A percentile compares a stretch with the other conserved stretches of the same genome.
Evolutionary conservation across 2,113 vertebrate genomes (phyloP).

Genomic region (Phalacrocorax aristotelis): DNA sequence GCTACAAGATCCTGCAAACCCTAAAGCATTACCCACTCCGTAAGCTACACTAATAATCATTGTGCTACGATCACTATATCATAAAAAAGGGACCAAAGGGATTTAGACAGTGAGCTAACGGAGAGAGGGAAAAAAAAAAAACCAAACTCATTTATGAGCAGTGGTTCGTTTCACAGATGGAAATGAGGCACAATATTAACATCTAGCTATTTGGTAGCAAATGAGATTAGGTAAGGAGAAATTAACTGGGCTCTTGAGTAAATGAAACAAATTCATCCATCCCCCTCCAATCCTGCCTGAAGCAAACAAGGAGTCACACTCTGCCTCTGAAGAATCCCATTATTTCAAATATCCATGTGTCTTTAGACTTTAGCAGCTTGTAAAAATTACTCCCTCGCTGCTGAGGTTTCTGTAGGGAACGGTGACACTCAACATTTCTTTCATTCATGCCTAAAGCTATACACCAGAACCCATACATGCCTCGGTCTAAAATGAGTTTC

Average conservation of each 20-base stretch:
- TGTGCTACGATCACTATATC: not conserved
- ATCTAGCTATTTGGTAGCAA: conserved; percentile 7
- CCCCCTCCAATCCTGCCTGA: not conserved
- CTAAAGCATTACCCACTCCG: not conserved
- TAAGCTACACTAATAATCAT: not conserved
- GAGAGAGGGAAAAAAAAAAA: not conserved
- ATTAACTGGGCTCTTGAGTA: conserved; percentile 33
- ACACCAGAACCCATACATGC: not conserved
- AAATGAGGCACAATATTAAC: conserved; percentile 25
- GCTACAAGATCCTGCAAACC: not conserved
- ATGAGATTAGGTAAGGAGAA: conserved; percentile 40
- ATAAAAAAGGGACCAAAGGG: not conserved
- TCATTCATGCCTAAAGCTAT: not conserved
- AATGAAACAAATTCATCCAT: conserved; percentile 25
- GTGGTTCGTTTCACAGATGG: conserved; percentile 2
- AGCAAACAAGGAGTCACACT: conserved; percentile 6
- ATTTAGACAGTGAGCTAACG: not conserved
- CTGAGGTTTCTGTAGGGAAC: not conserved
- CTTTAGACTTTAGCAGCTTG: not conserved
- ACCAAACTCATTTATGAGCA: not conserved
- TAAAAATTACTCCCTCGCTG: not conserved
- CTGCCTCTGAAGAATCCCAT: not conserved
- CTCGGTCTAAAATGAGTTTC: not conserved
- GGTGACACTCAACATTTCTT: not conserved
- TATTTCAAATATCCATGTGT: not conserved